Conservation (phyloP, 2,888 invertebrate species). For the Ypsolopha sequella region DNA sequence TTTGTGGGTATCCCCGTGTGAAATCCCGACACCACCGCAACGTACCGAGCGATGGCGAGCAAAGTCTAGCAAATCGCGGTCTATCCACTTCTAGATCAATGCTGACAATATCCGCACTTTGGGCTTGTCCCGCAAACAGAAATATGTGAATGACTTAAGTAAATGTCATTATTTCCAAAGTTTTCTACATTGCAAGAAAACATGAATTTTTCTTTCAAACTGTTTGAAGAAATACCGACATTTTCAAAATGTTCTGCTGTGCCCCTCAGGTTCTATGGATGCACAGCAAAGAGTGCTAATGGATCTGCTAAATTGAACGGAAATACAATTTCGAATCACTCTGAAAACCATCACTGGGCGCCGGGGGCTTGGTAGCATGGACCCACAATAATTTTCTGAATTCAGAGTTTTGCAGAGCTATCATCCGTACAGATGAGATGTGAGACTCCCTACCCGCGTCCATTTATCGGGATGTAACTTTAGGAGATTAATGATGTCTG, state of each 20-base stretch:
- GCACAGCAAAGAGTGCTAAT: constrained; percentile 27
- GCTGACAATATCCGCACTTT: neutral
- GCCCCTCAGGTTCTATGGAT: neutral
- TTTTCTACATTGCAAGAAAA: neutral
- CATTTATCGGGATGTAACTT: no score
- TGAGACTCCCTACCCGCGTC: no score
- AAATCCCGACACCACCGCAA: no score
- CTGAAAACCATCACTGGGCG: constrained; percentile 10
- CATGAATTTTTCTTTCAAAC: neutral
- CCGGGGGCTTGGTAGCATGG: neutral
- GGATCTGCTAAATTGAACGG: constrained; percentile 30
- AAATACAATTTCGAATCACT: constrained; percentile 35
- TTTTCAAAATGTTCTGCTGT: neutral
- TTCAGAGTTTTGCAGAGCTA: no score
- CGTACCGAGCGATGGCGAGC: no score
- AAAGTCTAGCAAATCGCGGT: no score
- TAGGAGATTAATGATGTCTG: no score
- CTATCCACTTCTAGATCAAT: no score
- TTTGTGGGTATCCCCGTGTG: no score
- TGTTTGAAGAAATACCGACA: neutral
- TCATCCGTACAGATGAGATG: no score
- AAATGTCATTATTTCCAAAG: neutral
- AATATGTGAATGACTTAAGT: no score
- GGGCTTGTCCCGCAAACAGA: neutral
- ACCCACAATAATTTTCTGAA: no score